Evolutionary conservation across 2,113 vertebrate species (phyloP), one percentile per base, ranked within the genome.

Genomic region (Ceyx margarethae): DNA sequence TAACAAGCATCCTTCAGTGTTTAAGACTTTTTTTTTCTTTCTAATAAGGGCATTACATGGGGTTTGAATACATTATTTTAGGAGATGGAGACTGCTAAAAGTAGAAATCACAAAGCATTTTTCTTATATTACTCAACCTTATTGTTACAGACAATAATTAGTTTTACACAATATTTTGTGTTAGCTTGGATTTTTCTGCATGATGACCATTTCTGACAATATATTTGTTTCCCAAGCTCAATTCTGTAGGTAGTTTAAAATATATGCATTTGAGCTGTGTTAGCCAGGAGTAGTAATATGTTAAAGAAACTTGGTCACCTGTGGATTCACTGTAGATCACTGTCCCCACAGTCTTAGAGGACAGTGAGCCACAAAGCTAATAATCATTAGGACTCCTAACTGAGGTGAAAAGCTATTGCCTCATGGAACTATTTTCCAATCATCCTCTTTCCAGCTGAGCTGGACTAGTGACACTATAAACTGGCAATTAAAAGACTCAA

Each of bases 391-490:
- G 96, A 97, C 96, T 96, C 95, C 46, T 97, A 77, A 54, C 90
- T 3, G 90, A 97, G 97, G 97, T 97, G 97, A 97, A 97, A 98
- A 98, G 96, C 96, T 96, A 96, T 94, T 92, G 92, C 96, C 95
- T 95, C 89, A 96, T 81, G 87, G 91, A 96, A 94, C 97, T 94
- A 84, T 97, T 97, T 97, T 96, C 97, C 95, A 97, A 94, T 96
- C 95, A 94, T 97, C 93, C 69, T 97, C 95, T 95, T 95, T 97
- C 96, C 97, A 97, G 95, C 97, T 92, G 97, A 96, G 95, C 89
- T 94, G 94, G 95, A 95, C 96, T 96, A 97, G 96, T 95, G 93
- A 95, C 94, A 91, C 96, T 96, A 97, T 98, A 98, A 97, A 97
- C 95, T 94, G 83, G 94, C 97, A 97, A 98, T 97, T 98, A 98